These are phyloP conservation scores for Zosterops borbonicus DNA, from an alignment of 2,113 vertebrate genomes.

Conservation along the genomic window DNA sequence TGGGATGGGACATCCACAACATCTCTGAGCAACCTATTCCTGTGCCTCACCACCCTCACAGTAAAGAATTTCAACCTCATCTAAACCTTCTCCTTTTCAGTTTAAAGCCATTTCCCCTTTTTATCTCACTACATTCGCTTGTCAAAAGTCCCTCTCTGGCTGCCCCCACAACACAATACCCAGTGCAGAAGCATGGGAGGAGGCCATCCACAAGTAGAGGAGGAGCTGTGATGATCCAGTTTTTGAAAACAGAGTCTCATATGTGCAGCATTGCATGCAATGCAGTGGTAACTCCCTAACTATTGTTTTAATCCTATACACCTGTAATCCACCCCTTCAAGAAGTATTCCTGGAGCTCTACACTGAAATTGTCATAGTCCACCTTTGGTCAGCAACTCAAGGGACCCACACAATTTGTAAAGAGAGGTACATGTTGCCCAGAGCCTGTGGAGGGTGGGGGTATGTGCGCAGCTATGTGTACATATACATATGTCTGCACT, in stretches of 20 bases:
- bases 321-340: accelerated
- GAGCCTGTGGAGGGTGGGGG: accelerated
- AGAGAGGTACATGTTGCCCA: not conserved
- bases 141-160: not conserved
- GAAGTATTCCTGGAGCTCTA: not conserved
- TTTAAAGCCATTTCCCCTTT: not conserved
- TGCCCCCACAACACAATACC: not conserved
- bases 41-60: not conserved
- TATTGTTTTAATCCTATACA: not conserved
- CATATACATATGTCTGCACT: accelerated
- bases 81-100: not conserved
- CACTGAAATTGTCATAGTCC: not conserved
- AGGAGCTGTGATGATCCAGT: not conserved
- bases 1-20: too few relatives aligned
- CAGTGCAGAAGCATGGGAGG: not conserved
- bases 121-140: not conserved
- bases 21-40: not conserved
- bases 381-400: not conserved
- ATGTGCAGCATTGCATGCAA: not conserved
- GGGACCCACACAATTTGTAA: accelerated
- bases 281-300: not conserved
- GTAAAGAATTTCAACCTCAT: not conserved
- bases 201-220: not conserved
- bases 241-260: not conserved
- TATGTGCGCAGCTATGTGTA: too few relatives aligned